Base-by-base conservation (phyloP, 2,797 vertebrate genomes). In the Naso thynnoides region DNA sequence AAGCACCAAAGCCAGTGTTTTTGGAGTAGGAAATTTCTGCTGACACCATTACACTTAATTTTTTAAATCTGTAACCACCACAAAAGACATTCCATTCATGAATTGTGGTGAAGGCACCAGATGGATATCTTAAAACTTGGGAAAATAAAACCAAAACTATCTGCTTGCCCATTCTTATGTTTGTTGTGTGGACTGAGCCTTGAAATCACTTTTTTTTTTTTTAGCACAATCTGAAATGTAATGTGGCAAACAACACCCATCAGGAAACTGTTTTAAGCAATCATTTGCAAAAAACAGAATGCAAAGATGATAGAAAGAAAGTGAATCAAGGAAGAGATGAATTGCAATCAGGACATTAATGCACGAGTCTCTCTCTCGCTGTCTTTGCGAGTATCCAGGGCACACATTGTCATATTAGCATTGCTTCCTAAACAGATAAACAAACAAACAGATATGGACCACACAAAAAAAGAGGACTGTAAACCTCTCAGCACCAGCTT, bases 361-460 rank as follows among this genome's bases (percentile, higher is more conserved):
- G 73, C 78, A 68, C 83, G 58, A 71, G 60, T 68, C 53, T 79
- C 54, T 76, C 78, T 82, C 70, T 79, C 79, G 78, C 63, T 84
- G 83, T 72, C 61, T 41, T 89, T 89, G 86, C 83, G 72, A 89
- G 88, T 88, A 88, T 92, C 85, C 87, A 90, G 91, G 90, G 82
- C 91, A 89, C 84, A 90, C 89, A 84, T 91, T 90, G 91, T 93
- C 87, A 83, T 57, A 83, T 63, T 70, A 83, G 60, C 65, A 70
- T 78, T 33, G 52, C 70, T 50, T 76, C 21, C 65, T 39, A 65
- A 50, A 79, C 66, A 69, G 50, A 83, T 33, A 78, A 52, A 88
- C 69, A 81, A 41, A 82, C 60, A 66, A 29, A 52, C 27, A 52
- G 56, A 68, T 70, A 75, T 45, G 11, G 2, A 13, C 39, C 24